A percentile compares a stretch with the other conserved stretches of the same genome.
Evolutionary conservation across 1,140 invertebrate species (phyloP).

Genomic region (Dermatophagoides farinae): DNA sequence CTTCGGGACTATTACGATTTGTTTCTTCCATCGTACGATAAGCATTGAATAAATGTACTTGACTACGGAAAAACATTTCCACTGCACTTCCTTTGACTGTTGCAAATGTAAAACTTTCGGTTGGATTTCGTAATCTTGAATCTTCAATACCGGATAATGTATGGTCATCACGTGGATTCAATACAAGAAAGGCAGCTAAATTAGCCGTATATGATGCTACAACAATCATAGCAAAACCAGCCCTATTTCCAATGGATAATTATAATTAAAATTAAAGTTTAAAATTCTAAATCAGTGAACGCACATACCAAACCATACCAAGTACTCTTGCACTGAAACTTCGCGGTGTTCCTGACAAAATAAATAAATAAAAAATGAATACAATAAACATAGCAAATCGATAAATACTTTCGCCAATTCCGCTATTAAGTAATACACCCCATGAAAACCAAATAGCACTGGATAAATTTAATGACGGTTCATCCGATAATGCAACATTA

Average conservation of each 20-base stretch:
- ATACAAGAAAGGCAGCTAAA: conserved; percentile 88
- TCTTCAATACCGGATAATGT: conserved; percentile 94
- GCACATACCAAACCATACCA: conserved; percentile 96
- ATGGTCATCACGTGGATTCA: conserved; percentile 92
- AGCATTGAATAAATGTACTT: conserved; percentile 96
- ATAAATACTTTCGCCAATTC: conserved; percentile 76
- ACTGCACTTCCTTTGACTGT: conserved; percentile 85
- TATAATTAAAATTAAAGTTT: not conserved
- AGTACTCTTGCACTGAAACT: conserved; percentile 93
- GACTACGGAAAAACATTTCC: conserved; percentile 60
- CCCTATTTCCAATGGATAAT: not conserved
- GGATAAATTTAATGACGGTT: conserved; percentile 73
- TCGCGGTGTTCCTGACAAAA: conserved; percentile 52
- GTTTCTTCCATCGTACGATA: conserved; percentile 82
- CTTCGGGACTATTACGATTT: conserved; percentile 24
- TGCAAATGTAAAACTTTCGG: conserved; percentile 91
- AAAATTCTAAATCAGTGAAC: not conserved
- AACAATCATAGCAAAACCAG: conserved; percentile 90
- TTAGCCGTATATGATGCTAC: conserved; percentile 98
- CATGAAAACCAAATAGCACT: conserved; percentile 99
- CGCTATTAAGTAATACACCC: conserved; percentile 94
- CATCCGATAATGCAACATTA: conserved; percentile 28
- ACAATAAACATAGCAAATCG: not conserved
- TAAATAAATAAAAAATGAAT: not conserved
- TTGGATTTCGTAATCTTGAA: conserved; percentile 86